Conservation (phyloP, 2,113 vertebrate species). For the Passer domesticus region DNA sequence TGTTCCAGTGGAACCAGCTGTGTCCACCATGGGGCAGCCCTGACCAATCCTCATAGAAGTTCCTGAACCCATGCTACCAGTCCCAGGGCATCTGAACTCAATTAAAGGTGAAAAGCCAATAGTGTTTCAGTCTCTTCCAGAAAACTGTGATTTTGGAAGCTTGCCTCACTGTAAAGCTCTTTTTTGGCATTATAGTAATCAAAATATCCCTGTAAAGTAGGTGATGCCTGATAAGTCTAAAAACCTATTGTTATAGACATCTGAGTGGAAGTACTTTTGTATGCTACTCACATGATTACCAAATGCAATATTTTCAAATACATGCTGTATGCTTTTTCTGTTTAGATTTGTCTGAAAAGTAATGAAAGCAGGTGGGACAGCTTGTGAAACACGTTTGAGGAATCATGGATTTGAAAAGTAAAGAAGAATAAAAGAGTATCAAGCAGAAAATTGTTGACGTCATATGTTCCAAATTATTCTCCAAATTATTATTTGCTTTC, state of each 20-base stretch:
- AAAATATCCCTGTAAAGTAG: background rate
- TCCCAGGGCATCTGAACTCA: accelerated
- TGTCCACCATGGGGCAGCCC: background rate
- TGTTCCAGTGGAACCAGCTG: background rate
- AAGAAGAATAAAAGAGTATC: background rate
- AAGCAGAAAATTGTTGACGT: background rate
- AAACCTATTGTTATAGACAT: background rate
- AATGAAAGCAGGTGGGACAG: background rate
- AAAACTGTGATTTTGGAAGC: background rate
- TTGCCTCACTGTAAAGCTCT: background rate
- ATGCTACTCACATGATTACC: background rate
- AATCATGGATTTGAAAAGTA: background rate
- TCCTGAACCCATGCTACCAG: accelerated
- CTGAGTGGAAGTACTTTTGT: background rate
- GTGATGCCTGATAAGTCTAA: background rate
- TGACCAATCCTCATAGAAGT: background rate
- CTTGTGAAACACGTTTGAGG: background rate
- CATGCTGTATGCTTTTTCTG: background rate
- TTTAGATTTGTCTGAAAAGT: background rate
- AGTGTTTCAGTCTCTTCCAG: background rate
- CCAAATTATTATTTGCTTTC: background rate
- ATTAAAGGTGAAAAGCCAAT: background rate
- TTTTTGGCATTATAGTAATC: background rate
- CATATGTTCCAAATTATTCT: background rate
- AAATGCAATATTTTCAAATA: background rate